Base-by-base conservation (phyloP, 2,113 vertebrate genomes). In the Triplophysa dalaica region DNA sequence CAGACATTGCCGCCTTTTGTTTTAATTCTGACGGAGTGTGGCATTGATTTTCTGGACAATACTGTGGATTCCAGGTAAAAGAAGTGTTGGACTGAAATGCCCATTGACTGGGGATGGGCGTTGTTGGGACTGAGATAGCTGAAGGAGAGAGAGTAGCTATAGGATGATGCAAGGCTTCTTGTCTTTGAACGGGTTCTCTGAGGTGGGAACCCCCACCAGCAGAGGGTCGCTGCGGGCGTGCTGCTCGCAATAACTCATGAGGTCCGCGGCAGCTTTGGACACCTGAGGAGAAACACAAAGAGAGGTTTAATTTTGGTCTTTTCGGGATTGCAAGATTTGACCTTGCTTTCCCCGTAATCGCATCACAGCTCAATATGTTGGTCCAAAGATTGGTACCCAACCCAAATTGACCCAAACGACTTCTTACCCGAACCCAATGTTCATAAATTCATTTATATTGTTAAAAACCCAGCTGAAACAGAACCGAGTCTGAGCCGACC, bases 171-270 rank as follows among this genome's bases (percentile, higher is more conserved):
- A 99, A 4, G 97, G 97, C 43, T 98, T 99, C 94, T 98, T 99
- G 94, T 98, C 97, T 91, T 99, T 99, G 86, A 99, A 99, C 50
- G 97, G 97, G 81, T 98, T 99, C 89, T 99, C 97, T 0, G 97
- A 99, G 26, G 96, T 96, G 0, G 97, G 96, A 1, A 98, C 93
- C 16, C 97, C 97, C 1, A 99, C 96, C 91, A 99, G 94, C 87
- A 99, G 90, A 0, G 97, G 95, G 87, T 99, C 97, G 0, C 70
- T 95, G 84, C 96, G 89, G 85, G 96, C 96, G 60, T 98, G 95
- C 70, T 98, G 95, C 92, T 98, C 96, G 8, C 97, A 99, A 93
- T 97, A 98, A 85, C 90, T 97, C 97, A 98, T 96, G 65, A 98
- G 94, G 79, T 98, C 97, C 0, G 95, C 95, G 0, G 96, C 95